These are phyloP conservation scores for Neomorphus geoffroyi DNA, from an alignment of 2,797 vertebrate genomes.

Conservation along the genomic window DNA sequence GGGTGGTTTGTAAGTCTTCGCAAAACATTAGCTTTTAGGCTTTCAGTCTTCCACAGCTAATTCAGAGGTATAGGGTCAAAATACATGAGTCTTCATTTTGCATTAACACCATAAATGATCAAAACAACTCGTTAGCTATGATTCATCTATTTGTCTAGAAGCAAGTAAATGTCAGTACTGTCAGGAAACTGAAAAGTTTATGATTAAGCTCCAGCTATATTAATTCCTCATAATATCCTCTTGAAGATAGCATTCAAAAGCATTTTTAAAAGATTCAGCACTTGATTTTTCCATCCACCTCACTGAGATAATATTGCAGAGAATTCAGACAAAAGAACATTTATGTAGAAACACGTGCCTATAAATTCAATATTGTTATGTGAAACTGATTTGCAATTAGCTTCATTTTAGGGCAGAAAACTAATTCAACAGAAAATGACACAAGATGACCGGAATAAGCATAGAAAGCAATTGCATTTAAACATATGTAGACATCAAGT, in stretches of 20 bases:
- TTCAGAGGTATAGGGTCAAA: neutral
- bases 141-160: conserved; percentile 31
- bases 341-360: neutral
- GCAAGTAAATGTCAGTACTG: conserved; percentile 36
- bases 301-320: neutral
- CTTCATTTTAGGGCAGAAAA: neutral
- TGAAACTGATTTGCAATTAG: neutral
- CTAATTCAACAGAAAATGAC: neutral
- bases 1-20: neutral
- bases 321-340: neutral
- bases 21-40: neutral
- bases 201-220: neutral
- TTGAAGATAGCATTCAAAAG: neutral
- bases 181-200: conserved; percentile 7
- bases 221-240: neutral
- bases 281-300: neutral
- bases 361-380: neutral
- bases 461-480: neutral
- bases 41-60: neutral
- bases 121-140: neutral
- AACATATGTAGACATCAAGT: neutral
- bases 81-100: neutral
- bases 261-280: neutral
- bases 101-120: neutral
- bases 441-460: neutral